These are phyloP conservation scores for Eristalis arbustorum DNA, from an alignment of 2,888 invertebrate species.

Conservation along the genomic window DNA sequence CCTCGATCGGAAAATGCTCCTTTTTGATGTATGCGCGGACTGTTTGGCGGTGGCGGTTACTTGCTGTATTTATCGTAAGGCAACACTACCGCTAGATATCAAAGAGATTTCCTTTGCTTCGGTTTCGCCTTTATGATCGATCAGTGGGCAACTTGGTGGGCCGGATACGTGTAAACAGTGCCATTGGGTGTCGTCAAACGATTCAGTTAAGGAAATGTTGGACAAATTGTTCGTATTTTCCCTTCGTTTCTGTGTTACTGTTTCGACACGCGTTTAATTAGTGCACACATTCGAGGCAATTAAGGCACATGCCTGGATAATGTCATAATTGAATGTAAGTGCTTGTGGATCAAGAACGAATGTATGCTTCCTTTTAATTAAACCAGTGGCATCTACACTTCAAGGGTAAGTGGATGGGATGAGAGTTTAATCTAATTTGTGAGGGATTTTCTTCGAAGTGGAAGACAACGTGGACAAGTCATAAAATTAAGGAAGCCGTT, in stretches of 20 bases:
- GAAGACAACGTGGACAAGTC: background rate
- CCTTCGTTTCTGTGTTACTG: background rate
- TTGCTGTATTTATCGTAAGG: constrained; percentile 10
- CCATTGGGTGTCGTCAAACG: constrained; percentile 25
- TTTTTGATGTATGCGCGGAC: constrained; percentile 35
- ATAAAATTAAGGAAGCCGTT: background rate
- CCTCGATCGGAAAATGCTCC: background rate
- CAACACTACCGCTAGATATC: constrained; percentile 3
- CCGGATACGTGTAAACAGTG: constrained; percentile 11
- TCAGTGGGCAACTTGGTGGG: constrained; percentile 5
- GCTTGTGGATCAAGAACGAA: constrained; percentile 24
- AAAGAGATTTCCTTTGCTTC: constrained; percentile 24
- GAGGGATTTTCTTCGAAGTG: background rate
- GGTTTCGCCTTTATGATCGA: background rate
- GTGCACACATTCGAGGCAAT: constrained; percentile 34
- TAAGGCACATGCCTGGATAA: constrained; percentile 40
- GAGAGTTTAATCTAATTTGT: constrained; percentile 49
- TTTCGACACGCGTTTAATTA: constrained; percentile 48
- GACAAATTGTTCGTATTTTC: background rate
- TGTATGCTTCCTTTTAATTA: constrained; percentile 59
- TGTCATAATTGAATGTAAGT: constrained; percentile 55
- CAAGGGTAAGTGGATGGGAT: constrained; percentile 56
- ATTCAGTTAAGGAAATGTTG: background rate
- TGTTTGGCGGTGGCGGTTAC: constrained; percentile 22
- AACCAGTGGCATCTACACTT: constrained; percentile 29